Evolutionary conservation across 1,140 invertebrate species (phyloP), one percentile per base, ranked within the genome.

Genomic region (Papilio polyxenes): DNA sequence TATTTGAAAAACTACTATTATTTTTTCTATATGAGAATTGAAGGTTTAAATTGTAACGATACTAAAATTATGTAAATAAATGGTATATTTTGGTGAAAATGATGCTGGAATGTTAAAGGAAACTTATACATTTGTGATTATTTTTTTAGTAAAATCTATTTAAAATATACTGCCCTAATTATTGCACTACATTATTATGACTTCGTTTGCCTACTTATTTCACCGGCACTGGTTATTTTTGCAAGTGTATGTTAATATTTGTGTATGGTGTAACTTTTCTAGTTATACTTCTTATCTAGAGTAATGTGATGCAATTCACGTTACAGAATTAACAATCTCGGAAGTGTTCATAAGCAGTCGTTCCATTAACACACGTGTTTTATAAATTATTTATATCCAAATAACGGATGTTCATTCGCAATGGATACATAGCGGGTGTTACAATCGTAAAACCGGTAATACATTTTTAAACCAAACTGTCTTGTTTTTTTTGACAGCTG

Each of bases 361-460:
- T 72, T 72, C 65, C 31, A 72, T 72, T 72, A 72, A 72, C 31
- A 31, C 23, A 37, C 65, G 65, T 72, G 65, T 72, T 72, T 72
- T 72, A 72, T 72, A 72, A 72, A 72, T 72, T 37, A 72, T 72
- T 72, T 72, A 72, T 72, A 72, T 72, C 65, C 65, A 72, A 72
- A 72, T 72, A 72, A 37, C 65, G 65, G 65, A 72, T 72, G 65
- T 72, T 31, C 65, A 72, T 72, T 72, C 65, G 65, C 65, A 72
- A 65, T 65, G 20, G 62, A 65, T 65, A 31, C 62, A 9, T 72
- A 40, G 53, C 5, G 65, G 6, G 13, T 37, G 23, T 37, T 69
- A 72, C 65, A 72, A 37, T 31, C 10, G 62, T 72, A 72, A 72
- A 72, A 37, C 31, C 31, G 65, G 65, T 72, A 72, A 31, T 13